Percentiles rank a stretch among this genome's conserved stretches.
Conservation (phyloP, 2,113 vertebrate species). For the Empidonax alnorum region DNA sequence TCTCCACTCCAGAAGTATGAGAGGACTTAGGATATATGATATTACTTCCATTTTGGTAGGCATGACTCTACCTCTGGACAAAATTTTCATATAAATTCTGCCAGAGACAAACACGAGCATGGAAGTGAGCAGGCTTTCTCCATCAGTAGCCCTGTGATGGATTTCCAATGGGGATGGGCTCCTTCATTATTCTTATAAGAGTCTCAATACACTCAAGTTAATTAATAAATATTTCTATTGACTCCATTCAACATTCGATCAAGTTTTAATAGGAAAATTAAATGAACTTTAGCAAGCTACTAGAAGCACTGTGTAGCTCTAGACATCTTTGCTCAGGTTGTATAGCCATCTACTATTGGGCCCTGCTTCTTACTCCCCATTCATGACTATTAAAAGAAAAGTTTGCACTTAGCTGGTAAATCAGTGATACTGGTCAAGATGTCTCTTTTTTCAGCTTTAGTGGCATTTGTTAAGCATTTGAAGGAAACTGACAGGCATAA, state of each 20-base stretch:
- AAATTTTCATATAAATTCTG: not conserved
- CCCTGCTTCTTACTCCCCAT: constrained; percentile 3
- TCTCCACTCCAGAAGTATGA: not conserved
- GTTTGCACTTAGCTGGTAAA: constrained; percentile 7
- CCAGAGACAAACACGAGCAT: not conserved
- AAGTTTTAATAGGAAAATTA: not conserved
- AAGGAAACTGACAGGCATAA: not conserved
- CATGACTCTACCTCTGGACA: not conserved
- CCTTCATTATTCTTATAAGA: not conserved
- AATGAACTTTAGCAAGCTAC: not conserved
- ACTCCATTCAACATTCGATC: not conserved
- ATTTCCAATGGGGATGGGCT: not conserved
- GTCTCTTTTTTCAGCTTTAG: constrained; percentile 7
- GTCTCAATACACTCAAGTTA: not conserved
- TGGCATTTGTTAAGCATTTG: not conserved
- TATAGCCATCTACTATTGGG: constrained; percentile 26
- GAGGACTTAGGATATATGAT: not conserved
- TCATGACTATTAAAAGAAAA: constrained; percentile 11
- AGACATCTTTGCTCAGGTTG: constrained; percentile 9
- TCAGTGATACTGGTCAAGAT: not conserved
- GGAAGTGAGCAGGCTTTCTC: not conserved
- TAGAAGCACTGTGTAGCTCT: not conserved
- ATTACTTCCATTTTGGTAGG: not conserved
- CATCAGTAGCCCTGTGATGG: not conserved
- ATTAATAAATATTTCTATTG: not conserved